phyloP scores from a whole-genome alignment of 2,113 vertebrate species.

The Polypterus bichir region DNA sequence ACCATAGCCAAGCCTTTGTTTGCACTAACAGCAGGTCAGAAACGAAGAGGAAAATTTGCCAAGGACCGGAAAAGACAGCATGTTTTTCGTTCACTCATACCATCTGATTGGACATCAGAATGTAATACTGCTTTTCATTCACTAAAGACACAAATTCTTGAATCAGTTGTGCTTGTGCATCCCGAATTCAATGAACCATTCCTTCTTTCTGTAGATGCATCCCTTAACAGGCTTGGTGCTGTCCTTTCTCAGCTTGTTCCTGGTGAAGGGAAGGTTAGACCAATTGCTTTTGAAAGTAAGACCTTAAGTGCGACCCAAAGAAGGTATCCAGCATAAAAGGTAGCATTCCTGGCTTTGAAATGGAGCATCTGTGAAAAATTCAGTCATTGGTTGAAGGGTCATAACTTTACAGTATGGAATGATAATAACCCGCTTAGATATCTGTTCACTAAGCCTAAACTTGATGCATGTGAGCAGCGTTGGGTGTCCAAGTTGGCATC shows the following conservation, averaged over 20 bases:
- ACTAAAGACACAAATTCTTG: constrained; percentile 3
- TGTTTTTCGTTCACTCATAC: neutral
- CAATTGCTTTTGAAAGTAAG: constrained; percentile 12
- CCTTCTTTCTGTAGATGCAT: constrained; percentile 13
- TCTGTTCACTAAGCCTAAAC: constrained; percentile 10
- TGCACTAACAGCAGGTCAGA: constrained; percentile 11
- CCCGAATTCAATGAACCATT: constrained; percentile 12
- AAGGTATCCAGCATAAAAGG: constrained; percentile 12
- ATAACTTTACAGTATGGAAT: constrained; percentile 2
- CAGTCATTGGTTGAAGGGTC: constrained; percentile 15
- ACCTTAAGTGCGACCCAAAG: constrained; percentile 6
- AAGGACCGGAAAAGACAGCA: constrained; percentile 1
- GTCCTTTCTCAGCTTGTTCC: constrained; percentile 13
- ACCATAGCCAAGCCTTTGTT: neutral
- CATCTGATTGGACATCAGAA: constrained; percentile 9
- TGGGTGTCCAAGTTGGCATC: constrained; percentile 10
- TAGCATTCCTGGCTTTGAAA: constrained; percentile 16
- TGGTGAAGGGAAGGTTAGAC: constrained; percentile 6
- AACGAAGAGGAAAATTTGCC: neutral
- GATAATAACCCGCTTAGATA: constrained; percentile 13
- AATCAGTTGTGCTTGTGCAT: constrained; percentile 14
- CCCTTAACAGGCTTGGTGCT: constrained; percentile 12
- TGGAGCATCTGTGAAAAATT: constrained; percentile 17
- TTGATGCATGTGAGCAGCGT: constrained; percentile 1
- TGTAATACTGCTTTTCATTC: constrained; percentile 2